Conservation (phyloP, 2,113 vertebrate species). For the Ia io region DNA sequence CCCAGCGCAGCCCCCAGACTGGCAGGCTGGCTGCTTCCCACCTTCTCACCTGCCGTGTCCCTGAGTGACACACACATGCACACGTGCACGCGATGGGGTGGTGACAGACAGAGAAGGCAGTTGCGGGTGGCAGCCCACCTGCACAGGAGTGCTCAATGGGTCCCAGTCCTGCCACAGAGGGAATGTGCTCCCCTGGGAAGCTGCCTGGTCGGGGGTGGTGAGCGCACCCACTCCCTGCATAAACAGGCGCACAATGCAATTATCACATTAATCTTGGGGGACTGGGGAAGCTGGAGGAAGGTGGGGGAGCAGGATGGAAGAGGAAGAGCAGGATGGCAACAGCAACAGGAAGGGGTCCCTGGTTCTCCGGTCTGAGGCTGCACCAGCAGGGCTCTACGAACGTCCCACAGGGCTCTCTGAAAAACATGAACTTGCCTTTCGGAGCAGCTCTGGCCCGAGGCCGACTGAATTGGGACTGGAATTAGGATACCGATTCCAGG, state of each 20-base stretch:
- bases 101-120: conserved; percentile 68
- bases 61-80: conserved; percentile 21
- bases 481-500: neutral
- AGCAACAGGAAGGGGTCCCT: neutral
- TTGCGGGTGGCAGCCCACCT: conserved; percentile 60
- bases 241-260: conserved; percentile 76
- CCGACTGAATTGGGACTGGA: neutral
- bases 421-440: rapidly evolving
- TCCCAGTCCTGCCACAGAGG: conserved; percentile 25
- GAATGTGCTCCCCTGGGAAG: conserved; percentile 54
- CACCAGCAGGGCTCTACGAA: neutral
- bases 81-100: neutral
- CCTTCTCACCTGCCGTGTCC: conserved; percentile 29
- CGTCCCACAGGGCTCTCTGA: neutral
- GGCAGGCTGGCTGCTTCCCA: neutral
- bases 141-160: conserved; percentile 50
- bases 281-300: neutral
- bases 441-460: neutral
- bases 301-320: neutral
- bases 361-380: neutral
- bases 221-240: conserved; percentile 65
- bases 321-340: neutral
- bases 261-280: conserved; percentile 74
- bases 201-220: conserved; percentile 57
- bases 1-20: neutral